Conservation (phyloP, 1,140 invertebrate species). For the Drosophila hydei region DNA sequence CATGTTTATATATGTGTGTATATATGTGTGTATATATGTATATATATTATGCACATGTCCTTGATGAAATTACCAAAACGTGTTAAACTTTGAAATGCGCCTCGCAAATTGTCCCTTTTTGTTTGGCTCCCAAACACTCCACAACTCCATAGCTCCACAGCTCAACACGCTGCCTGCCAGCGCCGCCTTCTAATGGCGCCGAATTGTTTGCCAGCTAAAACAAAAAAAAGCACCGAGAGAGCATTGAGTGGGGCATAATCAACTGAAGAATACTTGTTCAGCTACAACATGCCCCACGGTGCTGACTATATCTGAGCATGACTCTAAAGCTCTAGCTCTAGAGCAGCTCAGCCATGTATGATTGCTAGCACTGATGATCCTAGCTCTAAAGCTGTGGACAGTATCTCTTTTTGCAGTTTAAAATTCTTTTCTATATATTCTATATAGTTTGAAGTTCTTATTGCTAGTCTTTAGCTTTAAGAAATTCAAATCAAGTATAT, state of each 20-base stretch:
- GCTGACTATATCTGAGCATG: no score
- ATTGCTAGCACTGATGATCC: no score
- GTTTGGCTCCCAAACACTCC: not conserved
- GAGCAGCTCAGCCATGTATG: no score
- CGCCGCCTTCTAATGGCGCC: conserved; percentile 54
- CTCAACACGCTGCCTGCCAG: not conserved
- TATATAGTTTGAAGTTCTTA: no score
- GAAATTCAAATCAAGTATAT: no score
- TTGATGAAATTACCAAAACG: conserved; percentile 71
- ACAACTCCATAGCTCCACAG: not conserved
- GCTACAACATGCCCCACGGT: no score
- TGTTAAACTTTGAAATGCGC: conserved; percentile 64
- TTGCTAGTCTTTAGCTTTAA: no score
- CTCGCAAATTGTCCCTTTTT: conserved; percentile 33
- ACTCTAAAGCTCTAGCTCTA: no score
- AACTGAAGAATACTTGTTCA: no score
- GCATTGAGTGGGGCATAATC: not conserved
- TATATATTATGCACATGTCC: conserved; percentile 54
- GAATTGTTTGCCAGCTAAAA: conserved; percentile 64
- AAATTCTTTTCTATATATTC: no score
- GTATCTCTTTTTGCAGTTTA: no score
- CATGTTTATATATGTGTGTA: not conserved
- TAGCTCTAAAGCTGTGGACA: no score
- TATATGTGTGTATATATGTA: not conserved
- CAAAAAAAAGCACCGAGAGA: conserved; percentile 29